phyloP scores from a whole-genome alignment of 2,797 vertebrate genomes.

The Diglossa cyanea region DNA sequence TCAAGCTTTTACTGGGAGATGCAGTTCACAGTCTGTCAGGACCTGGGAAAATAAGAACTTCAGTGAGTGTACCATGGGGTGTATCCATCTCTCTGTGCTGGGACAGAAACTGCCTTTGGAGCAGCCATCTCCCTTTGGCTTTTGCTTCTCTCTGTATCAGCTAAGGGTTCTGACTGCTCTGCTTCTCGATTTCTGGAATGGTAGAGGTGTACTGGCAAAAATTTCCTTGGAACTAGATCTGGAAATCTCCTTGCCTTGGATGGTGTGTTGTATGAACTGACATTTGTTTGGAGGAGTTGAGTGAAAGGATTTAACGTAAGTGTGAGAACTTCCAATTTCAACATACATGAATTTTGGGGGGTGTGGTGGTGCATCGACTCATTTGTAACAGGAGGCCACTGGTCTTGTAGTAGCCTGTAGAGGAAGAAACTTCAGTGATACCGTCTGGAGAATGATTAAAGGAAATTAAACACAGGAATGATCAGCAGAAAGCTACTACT shows the following conservation, averaged over 20 bases:
- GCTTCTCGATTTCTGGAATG: background rate
- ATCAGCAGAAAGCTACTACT: background rate
- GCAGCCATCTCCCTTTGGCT: background rate
- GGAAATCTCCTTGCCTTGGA: background rate
- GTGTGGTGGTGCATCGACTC: background rate
- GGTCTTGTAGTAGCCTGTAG: background rate
- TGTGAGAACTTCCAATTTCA: background rate
- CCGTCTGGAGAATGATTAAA: background rate
- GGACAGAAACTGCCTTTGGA: background rate
- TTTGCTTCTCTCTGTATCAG: background rate
- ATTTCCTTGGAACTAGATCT: background rate
- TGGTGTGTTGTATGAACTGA: background rate
- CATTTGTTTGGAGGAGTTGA: background rate
- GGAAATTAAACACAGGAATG: background rate
- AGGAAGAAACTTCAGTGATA: background rate
- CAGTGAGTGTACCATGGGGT: background rate
- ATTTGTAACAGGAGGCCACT: accelerated
- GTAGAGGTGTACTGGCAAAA: background rate
- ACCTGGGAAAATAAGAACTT: background rate
- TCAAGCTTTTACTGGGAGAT: background rate
- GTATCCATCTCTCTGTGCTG: background rate
- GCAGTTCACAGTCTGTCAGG: background rate
- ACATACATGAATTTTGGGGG: background rate
- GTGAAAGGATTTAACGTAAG: background rate
- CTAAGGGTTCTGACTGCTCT: background rate